Percentiles rank a stretch among this genome's conserved stretches.
Conservation (phyloP, 2,113 vertebrate species). For the Alaudala cheleensis region DNA sequence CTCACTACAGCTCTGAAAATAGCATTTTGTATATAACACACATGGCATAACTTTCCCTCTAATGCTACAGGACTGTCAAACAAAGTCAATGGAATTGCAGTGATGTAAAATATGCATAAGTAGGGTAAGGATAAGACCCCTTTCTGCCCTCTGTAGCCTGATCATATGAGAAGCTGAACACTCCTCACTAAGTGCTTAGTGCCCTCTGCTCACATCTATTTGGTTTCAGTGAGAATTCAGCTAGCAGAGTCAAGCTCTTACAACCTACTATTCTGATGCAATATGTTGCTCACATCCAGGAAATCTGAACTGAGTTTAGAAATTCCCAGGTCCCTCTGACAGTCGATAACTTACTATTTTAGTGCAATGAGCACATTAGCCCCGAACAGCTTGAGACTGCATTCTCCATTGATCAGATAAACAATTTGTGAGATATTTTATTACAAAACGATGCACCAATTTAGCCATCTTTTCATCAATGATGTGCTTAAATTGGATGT, state of each 20-base stretch:
- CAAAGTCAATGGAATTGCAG: background rate
- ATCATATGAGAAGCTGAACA: background rate
- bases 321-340: slow-evolving; percentile 61
- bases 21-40: background rate
- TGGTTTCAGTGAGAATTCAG: slow-evolving; percentile 23
- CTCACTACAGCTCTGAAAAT: background rate
- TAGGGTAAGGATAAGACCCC: background rate
- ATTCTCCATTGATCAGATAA: slow-evolving; percentile 89
- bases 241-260: background rate
- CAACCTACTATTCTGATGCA: background rate
- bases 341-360: slow-evolving; percentile 85
- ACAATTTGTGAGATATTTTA: slow-evolving; percentile 83
- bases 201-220: slow-evolving; percentile 4
- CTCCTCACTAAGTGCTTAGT: background rate
- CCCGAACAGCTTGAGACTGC: slow-evolving; percentile 79
- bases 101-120: background rate
- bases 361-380: slow-evolving; percentile 85
- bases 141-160: background rate
- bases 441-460: slow-evolving; percentile 73
- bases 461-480: slow-evolving; percentile 79
- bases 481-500: slow-evolving; percentile 74
- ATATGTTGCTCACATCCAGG: slow-evolving; percentile 42
- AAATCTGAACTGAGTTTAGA: slow-evolving; percentile 69
- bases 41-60: background rate
- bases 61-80: background rate